These are phyloP conservation scores for Lasioglossum lativentre DNA, from an alignment of 2,888 invertebrate genomes.

Conservation along the genomic window DNA sequence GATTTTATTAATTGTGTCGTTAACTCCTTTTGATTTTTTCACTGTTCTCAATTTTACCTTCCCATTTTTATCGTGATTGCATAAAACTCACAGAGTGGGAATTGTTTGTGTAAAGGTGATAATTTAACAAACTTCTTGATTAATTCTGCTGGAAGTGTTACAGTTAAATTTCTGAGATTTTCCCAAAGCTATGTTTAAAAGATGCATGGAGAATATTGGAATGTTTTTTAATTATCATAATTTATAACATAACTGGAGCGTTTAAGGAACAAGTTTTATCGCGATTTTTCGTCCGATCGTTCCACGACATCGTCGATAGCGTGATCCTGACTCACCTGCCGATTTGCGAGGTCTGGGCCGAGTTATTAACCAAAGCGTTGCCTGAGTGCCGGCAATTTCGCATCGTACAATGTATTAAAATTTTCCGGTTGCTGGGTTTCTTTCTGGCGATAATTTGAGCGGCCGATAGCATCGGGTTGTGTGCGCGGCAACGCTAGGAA, in stretches of 20 bases:
- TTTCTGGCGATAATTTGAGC: neutral
- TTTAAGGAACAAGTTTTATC: neutral
- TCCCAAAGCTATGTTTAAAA: neutral
- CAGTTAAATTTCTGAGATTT: no score
- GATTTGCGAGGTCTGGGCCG: slow-evolving; percentile 16
- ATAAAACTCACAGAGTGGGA: no score
- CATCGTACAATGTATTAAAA: slow-evolving; percentile 16
- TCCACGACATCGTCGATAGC: slow-evolving; percentile 3
- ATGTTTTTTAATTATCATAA: neutral
- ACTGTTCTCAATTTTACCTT: no score
- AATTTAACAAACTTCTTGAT: no score
- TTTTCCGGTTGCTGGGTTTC: slow-evolving; percentile 24
- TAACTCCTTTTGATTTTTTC: neutral
- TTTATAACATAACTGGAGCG: neutral
- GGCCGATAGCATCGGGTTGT: neutral
- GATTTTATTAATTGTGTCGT: no score
- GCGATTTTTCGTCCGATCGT: neutral
- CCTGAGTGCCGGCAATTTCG: neutral
- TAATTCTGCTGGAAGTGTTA: no score
- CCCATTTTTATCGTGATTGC: no score
- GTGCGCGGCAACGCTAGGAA: neutral
- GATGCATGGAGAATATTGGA: neutral
- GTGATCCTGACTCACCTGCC: neutral
- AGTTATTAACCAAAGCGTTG: slow-evolving; percentile 23
- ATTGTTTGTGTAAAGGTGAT: no score